These are phyloP conservation scores for Triops cancriformis DNA, from an alignment of 1,140 invertebrate species.

Conservation along the genomic window DNA sequence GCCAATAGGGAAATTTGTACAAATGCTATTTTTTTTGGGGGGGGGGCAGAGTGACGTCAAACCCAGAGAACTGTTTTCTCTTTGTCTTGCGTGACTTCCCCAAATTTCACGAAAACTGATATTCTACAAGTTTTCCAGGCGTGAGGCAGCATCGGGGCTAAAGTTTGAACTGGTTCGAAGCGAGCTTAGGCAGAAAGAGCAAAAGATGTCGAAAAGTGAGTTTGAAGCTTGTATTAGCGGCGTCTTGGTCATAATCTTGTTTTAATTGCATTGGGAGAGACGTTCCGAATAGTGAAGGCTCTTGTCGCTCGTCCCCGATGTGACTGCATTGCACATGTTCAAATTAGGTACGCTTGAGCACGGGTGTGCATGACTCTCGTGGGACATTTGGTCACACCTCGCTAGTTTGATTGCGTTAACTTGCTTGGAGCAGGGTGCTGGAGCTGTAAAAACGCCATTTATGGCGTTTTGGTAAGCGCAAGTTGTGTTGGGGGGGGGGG, in stretches of 20 bases:
- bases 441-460: background rate
- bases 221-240: too few species aligned
- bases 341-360: background rate
- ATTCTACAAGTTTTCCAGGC: too few species aligned
- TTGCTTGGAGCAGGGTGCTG: background rate
- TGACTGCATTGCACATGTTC: background rate
- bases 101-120: too few species aligned
- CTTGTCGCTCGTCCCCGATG: background rate
- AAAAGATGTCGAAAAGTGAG: too few species aligned
- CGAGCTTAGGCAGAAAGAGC: too few species aligned
- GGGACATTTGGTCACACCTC: slow-evolving; percentile 8
- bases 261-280: too few species aligned
- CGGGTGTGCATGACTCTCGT: background rate
- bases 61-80: too few species aligned
- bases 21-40: background rate
- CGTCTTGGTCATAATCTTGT: too few species aligned
- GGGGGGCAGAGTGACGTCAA: too few species aligned
- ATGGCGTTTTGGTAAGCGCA: background rate
- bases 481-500: background rate
- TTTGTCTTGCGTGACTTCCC: too few species aligned
- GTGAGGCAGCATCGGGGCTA: too few species aligned
- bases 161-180: too few species aligned
- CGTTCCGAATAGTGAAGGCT: background rate
- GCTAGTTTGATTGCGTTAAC: slow-evolving; percentile 5
- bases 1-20: background rate